Base-by-base conservation (phyloP, 2,888 invertebrate species). In the Cylloceria caligata region DNA sequence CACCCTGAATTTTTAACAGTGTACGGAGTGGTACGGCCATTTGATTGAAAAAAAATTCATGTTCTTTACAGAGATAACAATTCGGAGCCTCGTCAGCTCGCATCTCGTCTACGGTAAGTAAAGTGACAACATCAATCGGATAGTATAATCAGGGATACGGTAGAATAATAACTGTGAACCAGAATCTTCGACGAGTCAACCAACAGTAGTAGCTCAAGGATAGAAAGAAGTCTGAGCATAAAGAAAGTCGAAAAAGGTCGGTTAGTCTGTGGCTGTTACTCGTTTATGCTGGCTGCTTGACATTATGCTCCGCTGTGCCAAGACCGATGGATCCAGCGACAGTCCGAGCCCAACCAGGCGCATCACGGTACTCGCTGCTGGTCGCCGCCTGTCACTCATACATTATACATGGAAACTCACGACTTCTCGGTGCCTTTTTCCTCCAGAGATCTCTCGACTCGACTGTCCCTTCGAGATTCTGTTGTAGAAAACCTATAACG, bases 391-490 rank as follows among this genome's bases (percentile, higher is more conserved):
- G 76, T 83, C 79, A 55, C 80, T 83, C 88, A 90, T 90, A 87
- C 89, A 90, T 90, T 89, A 90, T 88, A 90, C 90, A 90, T 90
- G 89, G 86, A 89, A 88, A 89, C 86, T 84, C 88, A 88, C 87
- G 84, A 85, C 86, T 84, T 85, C 87, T 84, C 75, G 64, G 86
- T 81, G 79, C 85, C 86, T 89, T 89, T 88, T 88, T 87, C 87
- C 76, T 64, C 69, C 45, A 45, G 45, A 72, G 45, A 34, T 11
- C 57, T 45, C 57, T 11, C 83, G 86, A 87, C 86, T 87, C 87
- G 83, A 60, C 80, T 75, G 73, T 69, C 71, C 71, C 71, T 85
- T 83, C 71, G 71, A 30, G 57, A 57, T 5, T 57, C 57, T 27
- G 6, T 36, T 19, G 42, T 13, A 39, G 24, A 42, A 42, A 45